A percentile compares a stretch with the other conserved stretches of the same genome.
These are phyloP conservation scores for Amblyjoppa fuscipennis DNA, from an alignment of 2,888 invertebrate genomes.

Conservation along the genomic window DNA sequence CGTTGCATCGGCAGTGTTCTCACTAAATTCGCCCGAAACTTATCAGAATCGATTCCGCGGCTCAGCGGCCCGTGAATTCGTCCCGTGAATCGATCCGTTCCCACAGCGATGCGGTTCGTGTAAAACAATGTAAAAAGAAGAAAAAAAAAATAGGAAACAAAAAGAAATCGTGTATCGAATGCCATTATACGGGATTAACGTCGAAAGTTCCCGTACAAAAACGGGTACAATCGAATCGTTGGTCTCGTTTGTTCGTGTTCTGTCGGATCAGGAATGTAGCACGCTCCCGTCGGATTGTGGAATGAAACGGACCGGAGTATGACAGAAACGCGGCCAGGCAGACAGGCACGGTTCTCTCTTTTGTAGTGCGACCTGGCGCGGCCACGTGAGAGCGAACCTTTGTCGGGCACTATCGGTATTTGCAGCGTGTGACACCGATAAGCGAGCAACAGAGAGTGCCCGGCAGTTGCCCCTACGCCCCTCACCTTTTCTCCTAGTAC, in stretches of 20 bases:
- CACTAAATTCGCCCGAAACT: neutral
- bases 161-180: slow-evolving; percentile 5
- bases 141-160: neutral
- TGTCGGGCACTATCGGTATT: slow-evolving; percentile 64
- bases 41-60: neutral
- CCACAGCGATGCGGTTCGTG: neutral
- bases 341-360: slow-evolving; percentile 40
- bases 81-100: neutral
- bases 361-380: slow-evolving; percentile 43
- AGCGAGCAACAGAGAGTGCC: slow-evolving; percentile 23
- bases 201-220: slow-evolving; percentile 25
- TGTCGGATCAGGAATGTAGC: slow-evolving; percentile 38
- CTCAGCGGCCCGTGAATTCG: neutral
- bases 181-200: slow-evolving; percentile 39
- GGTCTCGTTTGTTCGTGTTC: slow-evolving; percentile 15
- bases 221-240: slow-evolving; percentile 6
- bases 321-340: slow-evolving; percentile 48
- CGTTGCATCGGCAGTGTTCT: neutral
- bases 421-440: slow-evolving; percentile 63
- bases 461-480: neutral
- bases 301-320: slow-evolving; percentile 55
- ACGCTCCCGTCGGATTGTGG: slow-evolving; percentile 32
- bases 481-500: too few relatives aligned
- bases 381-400: slow-evolving; percentile 61
- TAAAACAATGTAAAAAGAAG: neutral